These are phyloP conservation scores for Florisuga fusca DNA, from an alignment of 2,797 vertebrate species.

Conservation along the genomic window DNA sequence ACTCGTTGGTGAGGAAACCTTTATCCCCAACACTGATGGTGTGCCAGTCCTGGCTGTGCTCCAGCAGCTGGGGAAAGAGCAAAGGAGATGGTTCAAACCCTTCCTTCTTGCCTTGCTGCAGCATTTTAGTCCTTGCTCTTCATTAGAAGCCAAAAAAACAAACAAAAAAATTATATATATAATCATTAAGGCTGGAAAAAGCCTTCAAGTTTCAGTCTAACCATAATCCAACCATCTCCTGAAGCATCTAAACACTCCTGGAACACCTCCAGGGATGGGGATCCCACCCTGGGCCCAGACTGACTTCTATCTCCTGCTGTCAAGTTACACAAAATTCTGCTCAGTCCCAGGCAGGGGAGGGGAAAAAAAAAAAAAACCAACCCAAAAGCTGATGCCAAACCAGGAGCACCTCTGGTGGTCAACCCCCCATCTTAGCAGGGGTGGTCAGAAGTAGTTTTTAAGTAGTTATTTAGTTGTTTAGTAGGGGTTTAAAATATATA, in stretches of 20 bases:
- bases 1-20: slow-evolving; percentile 88
- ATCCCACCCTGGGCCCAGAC: too few species aligned
- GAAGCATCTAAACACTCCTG: too few species aligned
- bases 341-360: neutral
- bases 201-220: too few species aligned
- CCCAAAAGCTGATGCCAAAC: neutral
- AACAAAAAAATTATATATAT: neutral
- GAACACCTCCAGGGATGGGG: too few species aligned
- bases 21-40: slow-evolving; percentile 73
- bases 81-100: neutral
- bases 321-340: neutral
- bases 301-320: neutral
- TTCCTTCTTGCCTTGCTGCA: neutral
- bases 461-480: too few species aligned
- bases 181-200: too few species aligned
- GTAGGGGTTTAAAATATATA: too few species aligned
- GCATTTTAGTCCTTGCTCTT: neutral
- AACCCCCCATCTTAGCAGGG: neutral
- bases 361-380: neutral
- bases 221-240: too few species aligned
- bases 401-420: neutral
- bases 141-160: neutral
- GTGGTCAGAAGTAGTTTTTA: too few species aligned
- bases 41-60: slow-evolving; percentile 77
- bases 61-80: slow-evolving; percentile 77